These are phyloP conservation scores for Thunnus albacares DNA, from an alignment of 2,797 vertebrate species.

Conservation along the genomic window DNA sequence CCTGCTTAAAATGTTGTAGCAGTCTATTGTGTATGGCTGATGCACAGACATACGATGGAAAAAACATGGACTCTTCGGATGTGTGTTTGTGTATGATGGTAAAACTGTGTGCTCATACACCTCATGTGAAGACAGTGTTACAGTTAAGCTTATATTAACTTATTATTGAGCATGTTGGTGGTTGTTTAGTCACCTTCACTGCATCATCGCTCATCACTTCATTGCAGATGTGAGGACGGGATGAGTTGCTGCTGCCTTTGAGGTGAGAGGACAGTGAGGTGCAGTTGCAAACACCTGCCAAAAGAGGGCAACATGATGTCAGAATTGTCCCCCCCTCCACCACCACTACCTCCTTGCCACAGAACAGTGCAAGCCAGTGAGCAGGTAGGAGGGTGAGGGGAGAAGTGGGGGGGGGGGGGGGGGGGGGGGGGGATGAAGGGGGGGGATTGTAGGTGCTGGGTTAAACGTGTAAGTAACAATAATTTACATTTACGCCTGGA, in stretches of 20 bases:
- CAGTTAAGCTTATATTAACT: neutral
- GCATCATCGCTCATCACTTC: neutral
- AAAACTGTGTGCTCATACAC: neutral
- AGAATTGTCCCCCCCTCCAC: slow-evolving; percentile 76
- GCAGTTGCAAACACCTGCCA: slow-evolving; percentile 84
- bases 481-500: slow-evolving; percentile 84
- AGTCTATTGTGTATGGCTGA: neutral
- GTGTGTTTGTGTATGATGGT: neutral
- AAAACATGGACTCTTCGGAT: neutral
- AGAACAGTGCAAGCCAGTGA: slow-evolving; percentile 38
- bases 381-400: slow-evolving; percentile 33
- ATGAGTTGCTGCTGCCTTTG: slow-evolving; percentile 1
- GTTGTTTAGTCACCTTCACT: neutral
- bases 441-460: slow-evolving; percentile 71
- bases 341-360: slow-evolving; percentile 25
- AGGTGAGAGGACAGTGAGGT: slow-evolving; percentile 52
- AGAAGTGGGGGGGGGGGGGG: neutral
- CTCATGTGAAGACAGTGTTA: neutral
- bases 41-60: neutral
- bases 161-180: neutral
- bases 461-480: slow-evolving; percentile 87
- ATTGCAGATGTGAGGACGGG: neutral
- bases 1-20: neutral
- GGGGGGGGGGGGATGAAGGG: neutral
- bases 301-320: slow-evolving; percentile 91